Conservation (phyloP, 2,113 vertebrate species). For the Phaethornis superciliosus region DNA sequence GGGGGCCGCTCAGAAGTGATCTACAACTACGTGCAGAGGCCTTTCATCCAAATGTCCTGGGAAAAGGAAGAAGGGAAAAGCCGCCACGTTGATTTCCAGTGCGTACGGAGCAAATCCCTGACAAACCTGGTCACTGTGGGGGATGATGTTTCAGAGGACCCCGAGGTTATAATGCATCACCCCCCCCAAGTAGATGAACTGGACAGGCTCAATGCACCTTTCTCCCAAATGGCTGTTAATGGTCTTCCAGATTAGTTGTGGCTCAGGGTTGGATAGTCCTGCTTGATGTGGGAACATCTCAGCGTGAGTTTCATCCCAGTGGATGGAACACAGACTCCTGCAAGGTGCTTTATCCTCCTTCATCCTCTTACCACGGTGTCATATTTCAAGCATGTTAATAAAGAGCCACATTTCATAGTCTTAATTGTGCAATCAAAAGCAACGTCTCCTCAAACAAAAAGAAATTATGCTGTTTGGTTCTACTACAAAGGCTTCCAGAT, state of each 20-base stretch:
- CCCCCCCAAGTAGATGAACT: constrained; percentile 85
- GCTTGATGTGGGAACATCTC: not conserved
- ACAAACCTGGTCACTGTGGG: constrained; percentile 78
- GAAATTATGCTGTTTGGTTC: not conserved
- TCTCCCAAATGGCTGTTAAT: constrained; percentile 73
- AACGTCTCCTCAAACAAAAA: not conserved
- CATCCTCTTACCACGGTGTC: not conserved
- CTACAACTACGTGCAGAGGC: constrained; percentile 84
- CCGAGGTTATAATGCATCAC: constrained; percentile 74
- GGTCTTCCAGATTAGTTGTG: constrained; percentile 70
- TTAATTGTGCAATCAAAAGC: constrained; percentile 31
- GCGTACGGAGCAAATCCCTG: constrained; percentile 83
- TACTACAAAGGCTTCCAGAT: constrained; percentile 1
- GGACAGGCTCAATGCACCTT: constrained; percentile 79
- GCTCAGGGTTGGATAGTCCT: not conserved
- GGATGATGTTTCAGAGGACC: constrained; percentile 77
- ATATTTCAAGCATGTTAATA: constrained; percentile 55
- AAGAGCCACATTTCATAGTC: constrained; percentile 31
- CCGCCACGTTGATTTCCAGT: constrained; percentile 85
- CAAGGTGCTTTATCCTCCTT: constrained; percentile 23
- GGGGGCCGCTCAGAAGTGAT: constrained; percentile 83
- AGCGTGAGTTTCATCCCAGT: not conserved
- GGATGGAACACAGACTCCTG: not conserved
- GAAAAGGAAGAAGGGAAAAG: constrained; percentile 87
- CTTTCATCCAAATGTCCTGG: constrained; percentile 87